phyloP scores from a whole-genome alignment of 1,140 invertebrate genomes.

The Cherax quadricarinatus region DNA sequence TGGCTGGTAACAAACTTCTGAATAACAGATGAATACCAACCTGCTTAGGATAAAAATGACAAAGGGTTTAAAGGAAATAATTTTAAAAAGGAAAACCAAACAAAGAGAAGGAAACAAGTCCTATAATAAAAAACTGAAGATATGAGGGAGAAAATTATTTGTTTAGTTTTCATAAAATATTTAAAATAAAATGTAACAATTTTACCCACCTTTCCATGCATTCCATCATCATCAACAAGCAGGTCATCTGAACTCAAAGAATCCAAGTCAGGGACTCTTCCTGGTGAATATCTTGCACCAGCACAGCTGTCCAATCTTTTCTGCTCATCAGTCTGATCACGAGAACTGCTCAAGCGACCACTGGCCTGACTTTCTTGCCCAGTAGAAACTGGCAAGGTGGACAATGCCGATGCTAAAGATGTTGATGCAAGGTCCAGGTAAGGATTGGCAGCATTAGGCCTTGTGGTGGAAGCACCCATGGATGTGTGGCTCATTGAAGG shows the following conservation, averaged over 20 bases:
- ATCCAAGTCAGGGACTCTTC: background rate
- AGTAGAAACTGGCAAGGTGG: background rate
- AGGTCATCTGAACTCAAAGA: conserved; percentile 43
- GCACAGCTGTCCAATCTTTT: conserved; percentile 11
- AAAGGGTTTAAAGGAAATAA: too few relatives aligned
- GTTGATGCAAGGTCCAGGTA: conserved; percentile 14
- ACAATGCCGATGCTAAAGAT: conserved; percentile 13
- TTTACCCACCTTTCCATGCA: conserved; percentile 51
- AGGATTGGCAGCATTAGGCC: conserved; percentile 7
- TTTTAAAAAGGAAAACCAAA: too few relatives aligned
- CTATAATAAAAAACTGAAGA: too few relatives aligned
- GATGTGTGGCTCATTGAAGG: conserved; percentile 20
- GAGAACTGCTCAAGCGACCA: background rate
- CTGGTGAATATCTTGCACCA: conserved; percentile 1
- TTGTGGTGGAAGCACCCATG: background rate
- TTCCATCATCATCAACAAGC: conserved; percentile 52
- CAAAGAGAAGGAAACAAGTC: too few relatives aligned
- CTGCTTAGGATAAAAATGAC: too few relatives aligned
- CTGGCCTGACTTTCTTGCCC: conserved; percentile 30
- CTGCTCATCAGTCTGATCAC: background rate
- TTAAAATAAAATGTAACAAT: too few relatives aligned
- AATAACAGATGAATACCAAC: too few relatives aligned
- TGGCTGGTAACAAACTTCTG: too few relatives aligned
- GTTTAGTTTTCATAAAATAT: too few relatives aligned
- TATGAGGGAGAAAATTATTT: too few relatives aligned